Evolutionary conservation across 1,140 invertebrate genomes (phyloP).

Genomic region (honey bee (Apis mellifera)): DNA sequence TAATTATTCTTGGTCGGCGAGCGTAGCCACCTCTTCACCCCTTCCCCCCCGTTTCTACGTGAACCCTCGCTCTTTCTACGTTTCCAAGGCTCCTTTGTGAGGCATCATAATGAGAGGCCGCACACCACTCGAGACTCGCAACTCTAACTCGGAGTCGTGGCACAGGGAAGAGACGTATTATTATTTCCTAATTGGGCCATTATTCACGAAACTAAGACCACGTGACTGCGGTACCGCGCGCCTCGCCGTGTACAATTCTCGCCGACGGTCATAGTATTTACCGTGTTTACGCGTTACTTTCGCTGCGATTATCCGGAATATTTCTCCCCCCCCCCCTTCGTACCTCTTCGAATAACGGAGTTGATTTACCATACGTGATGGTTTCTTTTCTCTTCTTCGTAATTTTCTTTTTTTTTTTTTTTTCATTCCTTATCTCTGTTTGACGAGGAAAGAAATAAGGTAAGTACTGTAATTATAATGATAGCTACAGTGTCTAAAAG

Average conservation of each 20-base stretch:
- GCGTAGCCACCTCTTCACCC: conserved; percentile 2
- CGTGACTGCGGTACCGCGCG: conserved; percentile 41
- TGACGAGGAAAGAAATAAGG: background rate
- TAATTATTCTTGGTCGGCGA: conserved; percentile 50
- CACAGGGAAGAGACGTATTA: conserved; percentile 61
- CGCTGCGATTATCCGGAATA: background rate
- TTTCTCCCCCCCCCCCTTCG: background rate
- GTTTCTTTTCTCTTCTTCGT: too few species aligned
- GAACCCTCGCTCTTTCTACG: conserved; percentile 48
- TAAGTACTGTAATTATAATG: too few species aligned
- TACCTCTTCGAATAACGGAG: background rate
- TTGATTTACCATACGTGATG: background rate
- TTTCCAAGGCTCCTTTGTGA: conserved; percentile 51
- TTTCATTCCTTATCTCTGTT: too few species aligned
- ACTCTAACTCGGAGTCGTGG: conserved; percentile 54
- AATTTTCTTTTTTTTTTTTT: background rate
- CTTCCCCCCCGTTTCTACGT: too few species aligned
- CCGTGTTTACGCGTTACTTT: conserved; percentile 27
- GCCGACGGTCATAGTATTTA: conserved; percentile 13
- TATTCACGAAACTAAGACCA: conserved; percentile 69
- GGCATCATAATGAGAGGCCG: conserved; percentile 67
- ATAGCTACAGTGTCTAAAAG: too few species aligned
- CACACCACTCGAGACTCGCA: conserved; percentile 54
- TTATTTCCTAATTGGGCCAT: conserved; percentile 73
- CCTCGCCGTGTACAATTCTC: background rate